Base-by-base conservation (phyloP, 2,888 invertebrate species). In the Nomada fabriciana region DNA sequence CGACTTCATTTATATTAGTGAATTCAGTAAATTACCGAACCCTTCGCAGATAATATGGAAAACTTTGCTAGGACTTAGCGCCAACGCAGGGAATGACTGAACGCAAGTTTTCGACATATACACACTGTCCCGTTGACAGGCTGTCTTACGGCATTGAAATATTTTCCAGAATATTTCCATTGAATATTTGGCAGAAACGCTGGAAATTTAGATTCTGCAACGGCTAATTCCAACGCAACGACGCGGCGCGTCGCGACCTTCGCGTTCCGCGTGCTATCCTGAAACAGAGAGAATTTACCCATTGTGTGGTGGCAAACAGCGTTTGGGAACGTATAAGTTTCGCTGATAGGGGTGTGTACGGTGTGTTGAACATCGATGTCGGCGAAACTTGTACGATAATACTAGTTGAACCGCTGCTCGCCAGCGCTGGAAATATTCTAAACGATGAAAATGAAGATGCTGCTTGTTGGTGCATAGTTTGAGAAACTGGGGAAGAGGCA, bases 1-100 rank as follows among this genome's bases (percentile, higher is more conserved):
- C 13, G 7, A 57, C 50, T 60, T 68, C 59, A 60, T 68, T 59
- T 59, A 15, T 23, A 57, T 15, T 20, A 50, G 20, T 36, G n/a
- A n/a, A 2, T 13, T 2, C n/a, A 0, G 10, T 50, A 36, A 42
- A 64, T 9, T 13, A 15, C 13, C 15, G 15, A 11, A 15, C 47
- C 47, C 47, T 47, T 3, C 47, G 36, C 47, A 47, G 47, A 47
- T 47, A 47, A 47, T 47, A 47, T 15, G 10, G 47, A 2, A 47
- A 47, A 15, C 47, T 47, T 53, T 36, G 25, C 23, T 0, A 18
- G 7, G 10, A 15, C 2, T 42, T 55, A 2, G 68, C 10, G 20
- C 15, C 4, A 23, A 9, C 15, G 20, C 9, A 13, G 15, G 18
- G 13, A 23, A 42, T 15, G n/a, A 9, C 4, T 47, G 42, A 36